Percentiles rank a stretch among this genome's conserved stretches.
phyloP scores from a whole-genome alignment of 2,888 invertebrate genomes.

The Carabus problematicus region DNA sequence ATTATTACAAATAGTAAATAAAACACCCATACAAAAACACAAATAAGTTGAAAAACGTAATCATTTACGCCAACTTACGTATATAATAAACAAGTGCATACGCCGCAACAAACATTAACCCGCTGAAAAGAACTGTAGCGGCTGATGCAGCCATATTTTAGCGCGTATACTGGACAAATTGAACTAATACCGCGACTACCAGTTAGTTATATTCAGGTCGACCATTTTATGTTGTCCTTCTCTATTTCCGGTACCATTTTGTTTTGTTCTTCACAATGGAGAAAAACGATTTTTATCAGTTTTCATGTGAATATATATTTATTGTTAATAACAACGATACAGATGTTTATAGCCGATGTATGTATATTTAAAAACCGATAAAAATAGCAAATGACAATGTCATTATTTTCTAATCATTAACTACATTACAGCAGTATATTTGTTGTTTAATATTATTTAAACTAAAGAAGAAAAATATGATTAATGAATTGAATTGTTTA shows the following conservation, averaged over 20 bases:
- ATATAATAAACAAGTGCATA: slow-evolving; percentile 27
- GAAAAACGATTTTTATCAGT: slow-evolving; percentile 19
- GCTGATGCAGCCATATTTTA: slow-evolving; percentile 21
- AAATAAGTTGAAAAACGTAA: background rate
- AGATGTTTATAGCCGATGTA: slow-evolving; percentile 13
- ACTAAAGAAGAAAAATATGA: no score
- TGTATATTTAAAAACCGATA: slow-evolving; percentile 14
- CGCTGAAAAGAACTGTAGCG: slow-evolving; percentile 3
- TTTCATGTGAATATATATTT: slow-evolving; percentile 21
- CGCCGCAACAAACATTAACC: slow-evolving; percentile 26
- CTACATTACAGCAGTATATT: no score
- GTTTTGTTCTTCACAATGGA: slow-evolving; percentile 16
- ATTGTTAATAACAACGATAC: slow-evolving; percentile 18
- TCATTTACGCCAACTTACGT: slow-evolving; percentile 27
- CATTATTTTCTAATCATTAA: slow-evolving; percentile 29
- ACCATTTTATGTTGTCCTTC: slow-evolving; percentile 20
- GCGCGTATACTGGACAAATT: background rate
- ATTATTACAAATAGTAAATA: background rate
- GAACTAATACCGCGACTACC: background rate
- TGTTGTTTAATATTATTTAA: no score
- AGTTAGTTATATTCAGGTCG: background rate
- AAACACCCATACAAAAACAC: background rate
- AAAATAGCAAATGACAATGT: slow-evolving; percentile 18
- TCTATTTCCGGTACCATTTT: slow-evolving; percentile 25
- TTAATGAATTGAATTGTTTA: no score